Evolutionary conservation across 2,797 vertebrate genomes (phyloP), one percentile per base, ranked within the genome.

Genomic region (Dermochelys coriacea): DNA sequence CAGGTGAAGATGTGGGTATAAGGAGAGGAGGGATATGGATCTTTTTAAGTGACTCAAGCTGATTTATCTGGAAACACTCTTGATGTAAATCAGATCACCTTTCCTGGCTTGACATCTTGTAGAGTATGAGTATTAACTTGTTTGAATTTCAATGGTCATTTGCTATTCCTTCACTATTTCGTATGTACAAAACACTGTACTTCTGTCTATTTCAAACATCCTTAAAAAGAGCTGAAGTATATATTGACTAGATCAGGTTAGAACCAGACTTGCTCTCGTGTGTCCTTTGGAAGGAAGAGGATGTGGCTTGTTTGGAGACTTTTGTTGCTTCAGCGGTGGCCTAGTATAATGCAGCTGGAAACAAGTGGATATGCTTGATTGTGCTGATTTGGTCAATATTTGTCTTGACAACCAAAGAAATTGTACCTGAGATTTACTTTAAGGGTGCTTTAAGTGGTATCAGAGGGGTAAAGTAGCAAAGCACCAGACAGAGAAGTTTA

Each of bases 381-480:
- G 77, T 74, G 21, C 59, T 71, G 50, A 75, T 92, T 87, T 92
- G n/a, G 51, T 74, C 85, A 90, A 27, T n/a, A 75, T 88, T 81
- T 92, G 57, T 80, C 79, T 50, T 93, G 92, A 88, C 88, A 95
- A 80, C 79, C 86, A 87, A 95, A 94, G n/a, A 85, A 91, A 93
- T 84, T 37, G 31, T 84, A 94, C 80, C 37, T 88, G 45, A 37
- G 75, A 59, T 94, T 88, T 77, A 37, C 85, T 3, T 91, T 86
- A 34, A 92, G 47, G 37, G 68, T 5, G 1, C 82, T 92, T 84
- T n/a, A 90, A 90, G 87, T 80, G 27, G 34, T 83, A n/a, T 8
- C 52, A 50, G 82, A 50, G 54, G 50, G 86, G 82, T 54, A 91
- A 2, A 64, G 71, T n/a, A 61, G 50, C 80, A 74, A 88, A 92